A percentile compares a stretch with the other conserved stretches of the same genome.
These are phyloP conservation scores for Tetraodon nigroviridis DNA, from an alignment of 2,113 vertebrate species.

Conservation along the genomic window DNA sequence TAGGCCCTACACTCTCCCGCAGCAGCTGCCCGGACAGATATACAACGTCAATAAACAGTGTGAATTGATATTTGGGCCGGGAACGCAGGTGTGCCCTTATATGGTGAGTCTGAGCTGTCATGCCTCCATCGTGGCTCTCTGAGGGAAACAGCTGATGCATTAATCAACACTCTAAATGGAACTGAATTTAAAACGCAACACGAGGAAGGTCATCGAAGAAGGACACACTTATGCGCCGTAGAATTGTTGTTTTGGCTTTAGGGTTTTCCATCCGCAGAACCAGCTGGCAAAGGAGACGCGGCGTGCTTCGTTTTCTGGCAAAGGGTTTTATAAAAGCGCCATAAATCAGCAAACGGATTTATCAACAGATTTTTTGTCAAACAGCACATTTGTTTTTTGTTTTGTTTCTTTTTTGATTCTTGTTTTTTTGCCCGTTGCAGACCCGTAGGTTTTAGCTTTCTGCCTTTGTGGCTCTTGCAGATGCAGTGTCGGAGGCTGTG, in stretches of 20 bases:
- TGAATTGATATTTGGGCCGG: slow-evolving; percentile 97
- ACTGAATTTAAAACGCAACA: neutral
- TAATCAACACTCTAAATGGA: neutral
- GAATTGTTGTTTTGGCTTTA: neutral
- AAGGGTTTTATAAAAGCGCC: slow-evolving; percentile 4
- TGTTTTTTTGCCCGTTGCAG: neutral
- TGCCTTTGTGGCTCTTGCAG: slow-evolving; percentile 60
- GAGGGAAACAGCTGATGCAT: slow-evolving; percentile 1
- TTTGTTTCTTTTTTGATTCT: neutral
- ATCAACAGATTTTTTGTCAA: neutral
- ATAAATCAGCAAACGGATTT: slow-evolving; percentile 3
- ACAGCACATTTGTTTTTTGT: neutral
- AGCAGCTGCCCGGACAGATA: slow-evolving; percentile 88
- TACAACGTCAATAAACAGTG: slow-evolving; percentile 98
- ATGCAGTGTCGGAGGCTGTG: slow-evolving; percentile 93
- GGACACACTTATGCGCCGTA: neutral
- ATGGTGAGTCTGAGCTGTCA: slow-evolving; percentile 83
- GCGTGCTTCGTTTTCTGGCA: slow-evolving; percentile 6
- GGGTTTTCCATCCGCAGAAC: neutral
- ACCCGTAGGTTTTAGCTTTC: neutral
- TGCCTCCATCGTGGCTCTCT: slow-evolving; percentile 8
- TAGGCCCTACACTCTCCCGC: slow-evolving; percentile 84
- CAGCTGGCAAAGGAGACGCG: neutral
- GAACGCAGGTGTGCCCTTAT: slow-evolving; percentile 96
- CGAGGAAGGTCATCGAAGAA: neutral